Conservation (phyloP, 1,140 invertebrate genomes). For the Drosophila teissieri region DNA sequence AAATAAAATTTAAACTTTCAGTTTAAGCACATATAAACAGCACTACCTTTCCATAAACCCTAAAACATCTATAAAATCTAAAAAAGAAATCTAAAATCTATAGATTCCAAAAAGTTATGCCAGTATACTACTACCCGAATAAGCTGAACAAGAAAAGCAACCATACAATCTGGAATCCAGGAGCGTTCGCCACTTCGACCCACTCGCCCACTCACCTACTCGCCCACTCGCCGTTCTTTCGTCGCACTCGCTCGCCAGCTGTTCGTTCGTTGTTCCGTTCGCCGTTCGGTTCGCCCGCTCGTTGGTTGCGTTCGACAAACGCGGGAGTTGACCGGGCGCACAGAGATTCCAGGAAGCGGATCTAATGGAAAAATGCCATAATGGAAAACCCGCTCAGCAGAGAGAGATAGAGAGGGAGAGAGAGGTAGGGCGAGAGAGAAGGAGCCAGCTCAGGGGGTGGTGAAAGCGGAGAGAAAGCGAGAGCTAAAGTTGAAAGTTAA, state of each 20-base stretch:
- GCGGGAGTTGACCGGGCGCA: conserved; percentile 79
- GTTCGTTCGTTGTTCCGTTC: conserved; percentile 57
- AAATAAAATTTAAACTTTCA: no score
- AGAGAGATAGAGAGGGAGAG: not conserved
- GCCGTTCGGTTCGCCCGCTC: conserved; percentile 55
- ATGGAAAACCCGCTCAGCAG: conserved; percentile 37
- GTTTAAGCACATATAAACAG: no score
- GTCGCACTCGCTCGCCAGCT: conserved; percentile 48
- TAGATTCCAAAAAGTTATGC: not conserved
- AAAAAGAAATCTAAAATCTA: not conserved
- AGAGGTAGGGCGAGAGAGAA: not conserved
- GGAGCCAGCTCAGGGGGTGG: conserved; percentile 9
- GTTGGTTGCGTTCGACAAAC: conserved; percentile 75
- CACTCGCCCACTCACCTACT: conserved; percentile 28
- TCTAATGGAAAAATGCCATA: conserved; percentile 28
- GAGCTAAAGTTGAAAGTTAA: conserved; percentile 75
- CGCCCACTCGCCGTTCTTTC: conserved; percentile 32
- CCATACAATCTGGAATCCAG: conserved; percentile 2
- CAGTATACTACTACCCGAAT: conserved; percentile 10
- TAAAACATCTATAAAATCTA: not conserved
- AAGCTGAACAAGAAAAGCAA: conserved; percentile 6
- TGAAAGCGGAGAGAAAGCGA: conserved; percentile 17
- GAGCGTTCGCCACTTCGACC: conserved; percentile 8
- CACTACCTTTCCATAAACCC: no score
- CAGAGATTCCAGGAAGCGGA: conserved; percentile 51